Percentiles rank a stretch among this genome's conserved stretches.
These are phyloP conservation scores for Rosalia funebris DNA, from an alignment of 2,888 invertebrate species.

Conservation along the genomic window DNA sequence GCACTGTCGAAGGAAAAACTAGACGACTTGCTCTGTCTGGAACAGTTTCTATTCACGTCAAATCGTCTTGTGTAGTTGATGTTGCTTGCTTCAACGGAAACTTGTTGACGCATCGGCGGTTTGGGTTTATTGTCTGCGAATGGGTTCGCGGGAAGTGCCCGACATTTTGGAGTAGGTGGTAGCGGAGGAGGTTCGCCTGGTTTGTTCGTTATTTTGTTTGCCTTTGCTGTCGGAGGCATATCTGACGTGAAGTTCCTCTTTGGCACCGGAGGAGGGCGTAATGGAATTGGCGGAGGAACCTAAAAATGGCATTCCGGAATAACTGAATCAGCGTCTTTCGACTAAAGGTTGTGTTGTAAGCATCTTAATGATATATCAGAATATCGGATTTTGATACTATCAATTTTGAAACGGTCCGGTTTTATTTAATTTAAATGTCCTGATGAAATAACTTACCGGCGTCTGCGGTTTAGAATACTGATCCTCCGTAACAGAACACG, in stretches of 20 bases:
- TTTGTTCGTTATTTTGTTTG: slow-evolving; percentile 57
- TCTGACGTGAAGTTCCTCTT: slow-evolving; percentile 61
- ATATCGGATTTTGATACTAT: no score
- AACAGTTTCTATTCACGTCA: slow-evolving; percentile 51
- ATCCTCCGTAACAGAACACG: slow-evolving; percentile 56
- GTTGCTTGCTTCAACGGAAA: slow-evolving; percentile 48
- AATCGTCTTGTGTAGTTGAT: slow-evolving; percentile 43
- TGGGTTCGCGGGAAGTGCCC: slow-evolving; percentile 58
- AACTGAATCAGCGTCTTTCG: no score
- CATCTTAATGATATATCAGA: no score
- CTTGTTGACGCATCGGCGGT: slow-evolving; percentile 36
- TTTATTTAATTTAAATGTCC: no score
- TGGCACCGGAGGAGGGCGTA: slow-evolving; percentile 66
- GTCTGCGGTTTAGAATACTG: slow-evolving; percentile 30
- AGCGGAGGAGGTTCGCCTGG: slow-evolving; percentile 61
- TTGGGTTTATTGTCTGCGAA: slow-evolving; percentile 63
- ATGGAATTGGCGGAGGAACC: slow-evolving; percentile 64
- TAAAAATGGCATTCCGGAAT: slow-evolving; percentile 29
- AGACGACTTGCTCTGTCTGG: slow-evolving; percentile 34
- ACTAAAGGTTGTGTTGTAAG: no score
- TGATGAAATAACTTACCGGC: slow-evolving; percentile 37
- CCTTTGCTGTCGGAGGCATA: slow-evolving; percentile 45
- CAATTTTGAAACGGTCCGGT: no score
- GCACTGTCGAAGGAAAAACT: slow-evolving; percentile 55
- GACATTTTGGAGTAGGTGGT: slow-evolving; percentile 62